phyloP scores from a whole-genome alignment of 2,888 invertebrate species.

The Acanthoscelides obtectus region DNA sequence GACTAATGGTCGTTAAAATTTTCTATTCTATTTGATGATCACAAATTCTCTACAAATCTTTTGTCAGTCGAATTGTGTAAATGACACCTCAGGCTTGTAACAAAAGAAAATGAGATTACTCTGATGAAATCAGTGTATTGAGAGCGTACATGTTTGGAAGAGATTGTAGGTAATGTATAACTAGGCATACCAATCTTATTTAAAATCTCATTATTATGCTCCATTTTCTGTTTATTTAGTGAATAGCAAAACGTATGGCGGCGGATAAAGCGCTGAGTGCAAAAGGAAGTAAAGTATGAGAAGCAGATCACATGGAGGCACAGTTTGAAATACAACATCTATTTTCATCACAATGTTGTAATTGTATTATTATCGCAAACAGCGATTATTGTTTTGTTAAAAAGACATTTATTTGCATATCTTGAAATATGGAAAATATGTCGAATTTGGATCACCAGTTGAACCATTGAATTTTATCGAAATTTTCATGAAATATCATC shows the following conservation, averaged over 20 bases:
- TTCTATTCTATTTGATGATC: too few species aligned
- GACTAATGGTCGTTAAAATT: too few species aligned
- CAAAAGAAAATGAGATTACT: too few species aligned
- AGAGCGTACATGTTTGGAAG: neutral
- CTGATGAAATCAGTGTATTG: neutral
- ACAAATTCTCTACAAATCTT: too few species aligned
- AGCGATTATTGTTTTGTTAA: neutral
- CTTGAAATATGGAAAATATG: too few species aligned
- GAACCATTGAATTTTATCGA: too few species aligned
- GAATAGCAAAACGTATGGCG: neutral
- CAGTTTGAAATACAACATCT: neutral
- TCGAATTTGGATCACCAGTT: too few species aligned
- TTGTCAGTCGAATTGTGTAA: too few species aligned
- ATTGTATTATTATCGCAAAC: neutral
- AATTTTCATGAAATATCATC: too few species aligned
- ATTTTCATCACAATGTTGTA: neutral
- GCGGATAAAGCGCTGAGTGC: neutral
- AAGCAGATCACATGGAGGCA: neutral
- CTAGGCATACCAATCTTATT: neutral
- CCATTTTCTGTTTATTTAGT: neutral
- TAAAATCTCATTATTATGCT: neutral
- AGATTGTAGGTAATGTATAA: neutral
- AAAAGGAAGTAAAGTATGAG: neutral
- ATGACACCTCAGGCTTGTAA: too few species aligned
- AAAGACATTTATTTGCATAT: neutral